Conservation (phyloP, 2,113 vertebrate species). For the Scytalopus superciliaris region DNA sequence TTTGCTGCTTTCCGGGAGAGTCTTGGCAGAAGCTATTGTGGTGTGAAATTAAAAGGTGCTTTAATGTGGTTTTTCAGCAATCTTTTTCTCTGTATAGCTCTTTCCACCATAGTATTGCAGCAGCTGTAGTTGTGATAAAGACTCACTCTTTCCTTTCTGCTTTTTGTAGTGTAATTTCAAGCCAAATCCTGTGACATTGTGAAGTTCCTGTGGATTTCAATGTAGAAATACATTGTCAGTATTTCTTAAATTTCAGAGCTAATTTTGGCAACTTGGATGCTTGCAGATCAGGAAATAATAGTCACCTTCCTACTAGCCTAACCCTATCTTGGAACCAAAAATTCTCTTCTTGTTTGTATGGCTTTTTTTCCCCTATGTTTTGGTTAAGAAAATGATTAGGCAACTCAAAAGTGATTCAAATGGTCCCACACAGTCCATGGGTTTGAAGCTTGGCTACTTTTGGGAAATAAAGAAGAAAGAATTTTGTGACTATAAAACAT, state of each 20-base stretch:
- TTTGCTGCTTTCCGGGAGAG: background rate
- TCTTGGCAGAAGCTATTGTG: background rate
- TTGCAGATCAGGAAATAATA: background rate
- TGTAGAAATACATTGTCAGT: background rate
- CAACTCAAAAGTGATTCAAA: background rate
- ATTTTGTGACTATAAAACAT: background rate
- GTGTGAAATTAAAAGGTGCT: background rate
- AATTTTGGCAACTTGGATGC: background rate
- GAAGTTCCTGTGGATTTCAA: background rate
- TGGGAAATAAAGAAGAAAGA: background rate
- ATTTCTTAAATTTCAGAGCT: background rate
- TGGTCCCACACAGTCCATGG: background rate
- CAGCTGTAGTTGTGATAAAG: background rate
- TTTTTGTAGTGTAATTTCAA: background rate
- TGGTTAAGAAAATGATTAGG: background rate
- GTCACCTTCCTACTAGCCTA: background rate
- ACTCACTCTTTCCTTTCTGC: conserved; percentile 2
- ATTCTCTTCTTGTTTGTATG: background rate
- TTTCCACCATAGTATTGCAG: background rate
- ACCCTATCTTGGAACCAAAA: background rate
- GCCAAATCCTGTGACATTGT: background rate
- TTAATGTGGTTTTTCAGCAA: background rate
- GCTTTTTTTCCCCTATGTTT: accelerated
- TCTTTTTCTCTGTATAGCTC: background rate
- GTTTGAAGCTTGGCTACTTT: background rate